Base-by-base conservation (phyloP, 37 sponge, comb jelly and placozoan species). In the Spongilla lacustris region DNA sequence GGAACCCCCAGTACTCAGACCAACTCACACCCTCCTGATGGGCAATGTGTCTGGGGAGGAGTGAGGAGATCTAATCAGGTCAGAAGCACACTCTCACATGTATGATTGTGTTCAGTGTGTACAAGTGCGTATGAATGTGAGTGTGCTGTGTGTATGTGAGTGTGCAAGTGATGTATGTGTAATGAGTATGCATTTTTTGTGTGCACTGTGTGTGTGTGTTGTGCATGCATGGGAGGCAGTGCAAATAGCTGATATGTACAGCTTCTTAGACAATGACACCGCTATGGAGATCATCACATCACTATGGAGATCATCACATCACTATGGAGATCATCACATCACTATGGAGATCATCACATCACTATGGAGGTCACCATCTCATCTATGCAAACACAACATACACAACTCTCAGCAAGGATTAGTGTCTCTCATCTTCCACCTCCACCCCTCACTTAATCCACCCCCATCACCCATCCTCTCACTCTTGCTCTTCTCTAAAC, bases 1-100 rank as follows among this genome's bases (percentile, higher is more conserved):
- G 85, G 79, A 98, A 95, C 46, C 87, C 91, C 98, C 98, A 98
- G 38, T 93, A 93, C 81, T 98, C 98, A 37, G 73, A 67, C 98
- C 98, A 98, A 3, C 77, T 77, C 28, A 95, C 90, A 9, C 71
- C 79, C 23, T 71, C n/a, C 37, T 77, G 29, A 30, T 83, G 69
- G 11, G 97, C 97, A 21, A 97, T 50, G 67, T 88, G 84, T 50
- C 97, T 95, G 75, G 32, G 13, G n/a, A 36, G 72, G 36, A 41
- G 66, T 75, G 25, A 29, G 46, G 73, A 0, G 21, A 35, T 0
- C 68, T 14, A 11, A 68, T 30, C 76, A 76, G 36, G 68, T 37
- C 23, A 32, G 12, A 27, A 30, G 2, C 17, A 13, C 25, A 36
- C 26, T 21, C 24, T n/a, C n/a, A 19, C 70, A 58, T 46, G 46